Evolutionary conservation across 2,888 invertebrate species (phyloP).

Genomic region (Tachina lurida): DNA sequence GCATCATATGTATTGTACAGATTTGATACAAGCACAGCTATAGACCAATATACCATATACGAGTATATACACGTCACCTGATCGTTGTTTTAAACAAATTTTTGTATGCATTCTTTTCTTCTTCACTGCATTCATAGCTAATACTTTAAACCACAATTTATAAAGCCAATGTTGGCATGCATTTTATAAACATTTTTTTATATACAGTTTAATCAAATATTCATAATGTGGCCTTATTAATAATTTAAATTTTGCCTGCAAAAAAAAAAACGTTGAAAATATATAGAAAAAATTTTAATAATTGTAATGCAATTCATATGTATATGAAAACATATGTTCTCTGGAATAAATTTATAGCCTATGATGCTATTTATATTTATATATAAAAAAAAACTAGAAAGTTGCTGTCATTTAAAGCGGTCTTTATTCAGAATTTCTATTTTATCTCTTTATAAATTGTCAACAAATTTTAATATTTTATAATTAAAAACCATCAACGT

Average conservation of each 20-base stretch:
- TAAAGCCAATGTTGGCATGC: conserved; percentile 26
- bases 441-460: conserved; percentile 55
- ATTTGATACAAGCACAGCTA: neutral
- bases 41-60: neutral
- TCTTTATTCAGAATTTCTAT: conserved; percentile 1
- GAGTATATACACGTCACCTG: neutral
- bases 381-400: neutral
- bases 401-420: neutral
- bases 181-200: conserved; percentile 29
- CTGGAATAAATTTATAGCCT: conserved; percentile 25
- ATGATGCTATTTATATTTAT: neutral
- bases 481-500: conserved; percentile 75
- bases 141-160: conserved; percentile 35
- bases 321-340: conserved; percentile 21
- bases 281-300: neutral
- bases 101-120: neutral
- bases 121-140: neutral
- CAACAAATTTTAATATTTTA: conserved; percentile 78
- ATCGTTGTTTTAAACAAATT: neutral
- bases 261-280: neutral
- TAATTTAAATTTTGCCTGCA: neutral
- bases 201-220: conserved; percentile 33
- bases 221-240: conserved; percentile 44
- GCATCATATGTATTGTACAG: too few species aligned
- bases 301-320: neutral